Evolutionary conservation across 2,888 invertebrate species (phyloP), one percentile per base, ranked within the genome.

Genomic region (Cataglyphis cursor): DNA sequence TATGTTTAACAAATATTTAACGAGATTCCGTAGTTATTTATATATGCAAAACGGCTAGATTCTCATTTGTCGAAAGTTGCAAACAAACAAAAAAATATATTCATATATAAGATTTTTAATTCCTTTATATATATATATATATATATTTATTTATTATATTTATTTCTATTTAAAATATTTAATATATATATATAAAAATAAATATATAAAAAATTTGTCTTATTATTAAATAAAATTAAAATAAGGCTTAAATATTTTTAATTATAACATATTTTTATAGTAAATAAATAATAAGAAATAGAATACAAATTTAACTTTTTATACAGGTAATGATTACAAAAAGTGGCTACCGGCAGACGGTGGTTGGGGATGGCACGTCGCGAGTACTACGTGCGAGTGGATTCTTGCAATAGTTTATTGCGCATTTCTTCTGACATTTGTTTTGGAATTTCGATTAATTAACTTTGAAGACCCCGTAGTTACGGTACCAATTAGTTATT

Each of bases 301-400:
- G 64, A 64, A 38, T 38, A 35, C 28, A 15, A n/a, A 51, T 48
- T 81, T 24, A 41, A 57, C 9, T 78, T 62, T 15, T 74, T 31
- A n/a, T 28, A 24, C 92, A 95, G 95, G 95, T 4, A 90, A 91
- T 12, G 93, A 95, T 90, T 94, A 95, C 61, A 94, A 94, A 24
- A 95, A 95, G 83, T 96, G 96, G 96, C 90, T 94, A 75, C 95
- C 95, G 1, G 91, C 92, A 4, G 95, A 96, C 90, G 95, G 95
- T 51, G 96, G 96, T 10, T 96, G 95, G 95, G 93, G 91, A 0
- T 95, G 95, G 81, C 96, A 96, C 90, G 95, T 96, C 4, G 93
- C 95, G 24, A 96, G 96, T 81, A 95, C 96, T 1, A 94, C 95
- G 24, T 95, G 95, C 28, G 96, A 96, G 91, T 96, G 96, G 96